Percentiles rank a stretch among this genome's conserved stretches.
These are phyloP conservation scores for honey bee (Apis mellifera) DNA, from an alignment of 1,140 invertebrate species.

Conservation along the genomic window Amel_HAv3.1 CM009937.2:2198001-2198500, in stretches of 20 bases:
- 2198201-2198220: not conserved
- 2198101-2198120: too few relatives aligned
- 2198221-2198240: not conserved
- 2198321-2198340: constrained; percentile 1
- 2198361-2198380: constrained; percentile 19
- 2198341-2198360: not conserved
- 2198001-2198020: too few relatives aligned
- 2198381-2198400: constrained; percentile 70
- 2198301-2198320: constrained; percentile 32
- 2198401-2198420: constrained; percentile 63
- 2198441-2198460: constrained; percentile 9
- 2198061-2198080: too few relatives aligned
- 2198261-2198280: not conserved
- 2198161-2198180: not conserved
- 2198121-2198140: too few relatives aligned
- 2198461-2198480: not conserved
- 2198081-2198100: too few relatives aligned
- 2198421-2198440: constrained; percentile 65
- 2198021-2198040: too few relatives aligned
- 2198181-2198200: not conserved
- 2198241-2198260: not conserved
- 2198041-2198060: too few relatives aligned
- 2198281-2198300: not conserved
- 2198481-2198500: not conserved
- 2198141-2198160: too few relatives aligned